Evolutionary conservation across 2,797 vertebrate genomes (phyloP).

Genomic region (Enteromius treurensis): DNA sequence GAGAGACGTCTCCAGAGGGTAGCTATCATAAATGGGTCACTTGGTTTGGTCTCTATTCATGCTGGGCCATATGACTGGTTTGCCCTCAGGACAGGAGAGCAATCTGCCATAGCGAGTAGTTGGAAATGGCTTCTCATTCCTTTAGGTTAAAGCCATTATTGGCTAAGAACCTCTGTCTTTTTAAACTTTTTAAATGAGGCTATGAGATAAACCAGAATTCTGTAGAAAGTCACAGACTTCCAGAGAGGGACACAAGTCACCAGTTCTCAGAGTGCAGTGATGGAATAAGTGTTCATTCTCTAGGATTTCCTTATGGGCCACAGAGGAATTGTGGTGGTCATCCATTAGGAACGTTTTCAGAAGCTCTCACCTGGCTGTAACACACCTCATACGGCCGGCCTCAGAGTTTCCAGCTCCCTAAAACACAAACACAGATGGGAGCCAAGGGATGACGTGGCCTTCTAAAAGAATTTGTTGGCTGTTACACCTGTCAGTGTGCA

Average conservation of each 20-base stretch:
- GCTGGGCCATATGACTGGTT: conserved; percentile 40
- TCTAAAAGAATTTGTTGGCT: conserved; percentile 49
- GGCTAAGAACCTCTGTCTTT: not conserved
- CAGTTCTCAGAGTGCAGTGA: not conserved
- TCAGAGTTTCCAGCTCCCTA: conserved; percentile 16
- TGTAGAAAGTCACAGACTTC: not conserved
- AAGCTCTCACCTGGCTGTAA: conserved; percentile 10
- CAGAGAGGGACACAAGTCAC: not conserved
- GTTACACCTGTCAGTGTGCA: conserved; percentile 50
- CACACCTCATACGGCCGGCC: not conserved
- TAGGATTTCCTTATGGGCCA: conserved; percentile 64
- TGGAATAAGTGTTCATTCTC: conserved; percentile 19
- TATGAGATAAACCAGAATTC: not conserved
- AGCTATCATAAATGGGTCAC: conserved; percentile 50
- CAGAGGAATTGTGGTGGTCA: conserved; percentile 33
- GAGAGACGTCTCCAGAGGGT: conserved; percentile 34
- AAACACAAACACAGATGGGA: conserved; percentile 20
- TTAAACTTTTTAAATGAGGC: not conserved
- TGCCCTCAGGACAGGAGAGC: conserved; percentile 32
- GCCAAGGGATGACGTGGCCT: conserved; percentile 27
- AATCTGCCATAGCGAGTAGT: conserved; percentile 21
- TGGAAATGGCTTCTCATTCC: conserved; percentile 4
- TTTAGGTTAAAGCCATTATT: conserved; percentile 6
- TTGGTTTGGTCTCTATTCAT: conserved; percentile 43
- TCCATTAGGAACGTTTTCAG: conserved; percentile 11